Percentiles rank a stretch among this genome's conserved stretches.
Evolutionary conservation across 2,797 vertebrate genomes (phyloP).

Genomic region (Chloroceryle inda): DNA sequence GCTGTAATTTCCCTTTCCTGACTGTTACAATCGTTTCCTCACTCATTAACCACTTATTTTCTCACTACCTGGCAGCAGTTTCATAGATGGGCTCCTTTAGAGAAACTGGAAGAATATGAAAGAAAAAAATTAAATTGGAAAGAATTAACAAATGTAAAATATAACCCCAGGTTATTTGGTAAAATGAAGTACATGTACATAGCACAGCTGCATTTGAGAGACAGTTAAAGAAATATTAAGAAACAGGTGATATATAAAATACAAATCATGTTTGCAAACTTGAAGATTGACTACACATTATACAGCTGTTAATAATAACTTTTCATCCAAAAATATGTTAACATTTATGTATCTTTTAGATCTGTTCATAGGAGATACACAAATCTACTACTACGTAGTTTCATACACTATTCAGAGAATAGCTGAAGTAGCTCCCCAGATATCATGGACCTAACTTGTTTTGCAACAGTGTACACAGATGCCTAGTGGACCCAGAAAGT

Average conservation of each 20-base stretch:
- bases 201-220: not conserved
- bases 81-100: not conserved
- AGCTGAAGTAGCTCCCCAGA: not conserved
- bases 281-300: not conserved
- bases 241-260: not conserved
- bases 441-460: not conserved
- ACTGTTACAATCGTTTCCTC: conserved; percentile 34
- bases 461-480: not conserved
- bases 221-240: not conserved
- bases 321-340: not conserved
- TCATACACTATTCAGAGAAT: not conserved
- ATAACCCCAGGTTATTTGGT: not conserved
- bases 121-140: not conserved
- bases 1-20: conserved; percentile 45
- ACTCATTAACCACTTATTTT: conserved; percentile 49
- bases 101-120: not conserved
- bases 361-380: not conserved
- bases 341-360: not conserved
- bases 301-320: not conserved
- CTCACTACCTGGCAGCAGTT: conserved; percentile 19
- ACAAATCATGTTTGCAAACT: not conserved
- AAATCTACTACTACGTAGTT: not conserved
- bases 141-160: not conserved
- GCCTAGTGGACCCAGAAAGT: not conserved
- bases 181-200: rapidly evolving